Percentiles rank a stretch among this genome's conserved stretches.
Evolutionary conservation across 2,113 vertebrate species (phyloP).

Genomic region (Lampris megalopsis): DNA sequence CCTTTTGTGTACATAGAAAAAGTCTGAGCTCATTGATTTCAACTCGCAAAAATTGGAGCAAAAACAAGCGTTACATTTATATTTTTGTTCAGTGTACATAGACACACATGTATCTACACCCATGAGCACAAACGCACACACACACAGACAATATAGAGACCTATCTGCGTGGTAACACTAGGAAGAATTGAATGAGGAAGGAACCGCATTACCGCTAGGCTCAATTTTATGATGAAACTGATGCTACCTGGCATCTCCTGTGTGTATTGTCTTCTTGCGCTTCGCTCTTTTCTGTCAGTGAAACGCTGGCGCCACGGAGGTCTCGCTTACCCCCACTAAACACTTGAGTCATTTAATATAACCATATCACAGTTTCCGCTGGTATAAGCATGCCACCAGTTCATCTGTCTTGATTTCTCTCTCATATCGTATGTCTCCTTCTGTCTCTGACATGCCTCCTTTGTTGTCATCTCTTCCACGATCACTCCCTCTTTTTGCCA

Average conservation of each 20-base stretch:
- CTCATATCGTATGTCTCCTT: background rate
- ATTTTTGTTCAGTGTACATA: too few relatives aligned
- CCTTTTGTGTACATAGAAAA: too few relatives aligned
- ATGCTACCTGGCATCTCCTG: constrained; percentile 49
- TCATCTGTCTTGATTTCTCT: constrained; percentile 48
- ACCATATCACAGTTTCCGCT: constrained; percentile 43
- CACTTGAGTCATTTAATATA: constrained; percentile 52
- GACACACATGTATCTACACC: too few relatives aligned
- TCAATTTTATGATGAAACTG: constrained; percentile 40
- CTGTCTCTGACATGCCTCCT: background rate
- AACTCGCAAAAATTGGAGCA: too few relatives aligned
- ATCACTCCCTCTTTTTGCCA: constrained; percentile 1
- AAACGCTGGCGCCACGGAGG: constrained; percentile 25
- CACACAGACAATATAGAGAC: background rate
- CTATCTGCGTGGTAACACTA: background rate
- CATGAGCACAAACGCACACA: too few relatives aligned
- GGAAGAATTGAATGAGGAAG: constrained; percentile 14
- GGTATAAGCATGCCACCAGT: constrained; percentile 18
- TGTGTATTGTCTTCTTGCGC: constrained; percentile 19
- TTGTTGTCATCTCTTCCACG: background rate
- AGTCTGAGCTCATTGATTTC: too few relatives aligned
- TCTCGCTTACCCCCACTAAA: constrained; percentile 47
- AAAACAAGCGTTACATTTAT: too few relatives aligned
- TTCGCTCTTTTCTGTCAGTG: constrained; percentile 35
- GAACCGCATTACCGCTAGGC: constrained; percentile 9